Base-by-base conservation (phyloP, 1,140 invertebrate species). In the Nilaparvata lugens region DNA sequence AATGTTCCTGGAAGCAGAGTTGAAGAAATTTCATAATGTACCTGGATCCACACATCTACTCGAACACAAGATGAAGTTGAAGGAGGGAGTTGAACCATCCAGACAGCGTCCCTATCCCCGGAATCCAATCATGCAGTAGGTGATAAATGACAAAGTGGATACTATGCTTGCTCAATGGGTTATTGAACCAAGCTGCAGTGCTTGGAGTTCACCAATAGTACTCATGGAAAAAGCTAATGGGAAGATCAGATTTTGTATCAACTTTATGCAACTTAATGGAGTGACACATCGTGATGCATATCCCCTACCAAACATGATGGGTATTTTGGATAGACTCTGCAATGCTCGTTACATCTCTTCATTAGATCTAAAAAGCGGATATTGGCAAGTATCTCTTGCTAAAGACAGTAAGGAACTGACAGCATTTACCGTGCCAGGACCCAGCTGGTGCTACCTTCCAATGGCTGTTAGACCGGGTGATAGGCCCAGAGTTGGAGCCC, bases 181-280 rank as follows among this genome's bases (percentile, higher is more conserved):
- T 0, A 73, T 78, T 1, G 70, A 74, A 63, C 72, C 73, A 1
- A 72, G 72, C 5, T 64, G 67, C 0, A 73, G 69, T 14, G 65
- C 73, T 0, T 83, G 77, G 73, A 65, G 71, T 6, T 71, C 72
- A 1, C 78, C 76, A 1, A 62, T 78, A 0, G 71, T 81, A 0
- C 55, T 81, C 13, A 73, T 80, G 0, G 67, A 70, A 62, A 84
- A 84, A 59, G 76, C 77, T 38, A 75, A 80, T 58, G 71, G 71
- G 1, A 63, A 62, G 0, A 60, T 64, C 0, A 45, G 78, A 14
- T 77, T 79, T 53, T 79, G 76, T 58, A 60, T 79, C 0, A 75
- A 79, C 63, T 78, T 69, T 55, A 43, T 74, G 6, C 18, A n/a
- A n/a, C n/a, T n/a, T 0, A 81, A 81, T 61, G 24, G 55, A 0